Percentiles rank a stretch among this genome's conserved stretches.
Evolutionary conservation across 2,888 invertebrate genomes (phyloP).

Genomic region (Sepiola atlantica): DNA sequence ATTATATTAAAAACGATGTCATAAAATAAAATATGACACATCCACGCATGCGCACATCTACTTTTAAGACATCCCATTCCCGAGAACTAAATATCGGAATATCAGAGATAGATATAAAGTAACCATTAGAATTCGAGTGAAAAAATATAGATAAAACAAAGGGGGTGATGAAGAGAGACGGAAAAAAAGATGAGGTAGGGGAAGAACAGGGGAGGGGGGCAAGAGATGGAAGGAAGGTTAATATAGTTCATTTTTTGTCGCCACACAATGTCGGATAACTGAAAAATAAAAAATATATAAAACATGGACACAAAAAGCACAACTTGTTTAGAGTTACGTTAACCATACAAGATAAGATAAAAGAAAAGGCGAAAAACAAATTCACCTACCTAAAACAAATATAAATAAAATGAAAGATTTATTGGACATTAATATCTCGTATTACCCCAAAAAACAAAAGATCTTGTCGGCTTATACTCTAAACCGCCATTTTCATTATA

Average conservation of each 20-base stretch:
- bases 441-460: conserved; percentile 13
- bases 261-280: conserved; percentile 2
- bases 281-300: background rate
- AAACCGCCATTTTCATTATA: conserved; percentile 32
- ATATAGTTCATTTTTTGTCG: background rate
- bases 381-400: background rate
- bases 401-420: background rate
- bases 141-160: background rate
- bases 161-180: background rate
- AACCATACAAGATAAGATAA: conserved; percentile 7
- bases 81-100: background rate
- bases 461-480: background rate
- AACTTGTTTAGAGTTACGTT: background rate
- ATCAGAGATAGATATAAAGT: conserved; percentile 9
- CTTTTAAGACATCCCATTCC: background rate
- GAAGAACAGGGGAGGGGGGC: background rate
- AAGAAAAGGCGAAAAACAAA: background rate
- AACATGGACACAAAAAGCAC: too few relatives aligned
- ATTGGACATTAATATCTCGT: conserved; percentile 32
- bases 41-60: background rate
- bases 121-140: background rate
- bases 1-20: background rate
- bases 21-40: background rate
- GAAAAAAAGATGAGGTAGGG: background rate
- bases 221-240: background rate